Evolutionary conservation across 2,113 vertebrate species (phyloP), one percentile per base, ranked within the genome.

Genomic region (Gymnarchus niloticus): DNA sequence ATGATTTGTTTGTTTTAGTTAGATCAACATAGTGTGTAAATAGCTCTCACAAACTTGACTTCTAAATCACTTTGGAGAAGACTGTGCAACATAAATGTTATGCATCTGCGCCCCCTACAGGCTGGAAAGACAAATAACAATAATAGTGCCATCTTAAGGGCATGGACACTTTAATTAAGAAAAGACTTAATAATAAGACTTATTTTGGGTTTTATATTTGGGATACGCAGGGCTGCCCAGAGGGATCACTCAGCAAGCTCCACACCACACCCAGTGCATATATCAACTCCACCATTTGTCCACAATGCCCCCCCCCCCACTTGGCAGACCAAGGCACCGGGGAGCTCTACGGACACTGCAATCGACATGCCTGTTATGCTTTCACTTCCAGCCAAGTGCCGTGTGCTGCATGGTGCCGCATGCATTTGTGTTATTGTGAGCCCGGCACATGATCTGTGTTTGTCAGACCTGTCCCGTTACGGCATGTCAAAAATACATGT

Each of bases 251-350:
- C 59, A 37, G 25, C 4, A 10, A 14, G 61, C 28, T 69, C 28
- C 61, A 69, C 28, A 14, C 61, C 61, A 69, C 61, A 33, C 61
- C 61, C 61, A 69, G 12, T 1, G 41, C 41, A 80, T 51, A 48
- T 41, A 49, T 25, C n/a, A 80, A 49, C 46, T 44, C 46, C 77
- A 80, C 77, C 77, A n/a, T 80, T 80, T 80, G 77, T 80, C 77
- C 19, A 80, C 77, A 80, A 46, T 5, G 77, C 46, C 77, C 48
- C 23, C 77, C 19, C 28, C 33, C 61, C 52, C 12, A 17, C 10
- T 23, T 28, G 61, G 1, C 12, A 25, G 8, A 28, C 1, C 61
- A 78, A 23, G 23, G 76, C 21, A 28, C 1, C 61, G 48, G 7
- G 23, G 76, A 23, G 3, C 10, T 6, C 14, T 52, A 52, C 5